Conservation (phyloP, 2,797 vertebrate genomes). For the Gallinago solitaria region DNA sequence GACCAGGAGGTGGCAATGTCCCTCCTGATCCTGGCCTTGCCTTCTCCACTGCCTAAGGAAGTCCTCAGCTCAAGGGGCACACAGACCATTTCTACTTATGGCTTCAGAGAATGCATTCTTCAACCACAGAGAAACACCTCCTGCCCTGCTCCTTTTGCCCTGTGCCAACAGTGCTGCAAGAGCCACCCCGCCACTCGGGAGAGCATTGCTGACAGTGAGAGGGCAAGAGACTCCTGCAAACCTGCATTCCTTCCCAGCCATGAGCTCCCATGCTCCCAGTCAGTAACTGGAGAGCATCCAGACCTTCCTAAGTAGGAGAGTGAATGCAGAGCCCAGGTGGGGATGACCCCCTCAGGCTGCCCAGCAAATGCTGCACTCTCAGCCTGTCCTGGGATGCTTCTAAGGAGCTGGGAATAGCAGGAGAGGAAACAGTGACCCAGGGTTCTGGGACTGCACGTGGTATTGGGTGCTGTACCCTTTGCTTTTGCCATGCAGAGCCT, state of each 20-base stretch:
- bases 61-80: not conserved
- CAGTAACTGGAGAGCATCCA: not conserved
- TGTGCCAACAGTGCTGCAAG: rapidly evolving
- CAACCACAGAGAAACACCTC: not conserved
- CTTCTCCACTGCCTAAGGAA: not conserved
- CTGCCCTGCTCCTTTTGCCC: not conserved
- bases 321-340: not conserved
- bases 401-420: not conserved
- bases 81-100: rapidly evolving
- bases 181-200: not conserved
- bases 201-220: rapidly evolving
- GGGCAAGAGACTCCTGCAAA: not conserved
- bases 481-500: not conserved
- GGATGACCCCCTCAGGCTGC: not conserved
- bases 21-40: not conserved
- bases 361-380: not conserved
- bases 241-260: rapidly evolving
- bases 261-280: rapidly evolving
- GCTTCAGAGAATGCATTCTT: not conserved
- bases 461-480: not conserved
- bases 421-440: not conserved
- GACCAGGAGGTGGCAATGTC: constrained; percentile 66
- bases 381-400: rapidly evolving
- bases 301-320: not conserved
- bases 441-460: rapidly evolving